phyloP scores from a whole-genome alignment of 2,113 vertebrate genomes.

The Ceuthmochares aereus region DNA sequence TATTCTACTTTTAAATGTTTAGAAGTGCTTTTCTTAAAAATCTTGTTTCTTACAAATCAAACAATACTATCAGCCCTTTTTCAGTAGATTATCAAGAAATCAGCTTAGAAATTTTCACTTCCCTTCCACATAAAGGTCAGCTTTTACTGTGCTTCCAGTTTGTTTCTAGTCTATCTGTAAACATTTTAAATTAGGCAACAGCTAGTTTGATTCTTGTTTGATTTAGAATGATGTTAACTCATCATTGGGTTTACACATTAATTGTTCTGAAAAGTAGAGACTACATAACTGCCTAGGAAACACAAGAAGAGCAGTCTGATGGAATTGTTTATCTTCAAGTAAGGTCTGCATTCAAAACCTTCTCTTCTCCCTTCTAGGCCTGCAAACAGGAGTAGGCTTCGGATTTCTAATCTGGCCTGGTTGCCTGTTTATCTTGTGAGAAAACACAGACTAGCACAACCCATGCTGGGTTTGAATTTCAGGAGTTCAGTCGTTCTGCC shows the following conservation, averaged over 20 bases:
- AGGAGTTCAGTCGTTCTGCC: background rate
- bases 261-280: background rate
- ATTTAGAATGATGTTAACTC: background rate
- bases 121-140: background rate
- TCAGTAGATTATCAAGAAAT: background rate
- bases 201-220: background rate
- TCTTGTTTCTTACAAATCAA: background rate
- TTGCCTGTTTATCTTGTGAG: background rate
- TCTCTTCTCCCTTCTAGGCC: background rate
- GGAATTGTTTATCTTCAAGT: background rate
- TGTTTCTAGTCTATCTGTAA: background rate
- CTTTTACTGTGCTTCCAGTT: background rate
- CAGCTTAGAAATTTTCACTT: background rate
- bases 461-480: background rate
- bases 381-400: background rate
- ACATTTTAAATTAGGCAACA: background rate
- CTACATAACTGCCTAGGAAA: background rate
- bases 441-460: background rate
- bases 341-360: background rate
- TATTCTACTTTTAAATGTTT: background rate
- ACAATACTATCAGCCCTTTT: background rate
- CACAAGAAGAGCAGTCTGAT: background rate
- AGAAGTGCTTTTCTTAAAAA: background rate
- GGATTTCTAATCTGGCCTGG: background rate
- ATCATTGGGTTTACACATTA: background rate